Evolutionary conservation across 2,797 vertebrate species (phyloP).

Genomic region (Catostomus latipinnis): DNA sequence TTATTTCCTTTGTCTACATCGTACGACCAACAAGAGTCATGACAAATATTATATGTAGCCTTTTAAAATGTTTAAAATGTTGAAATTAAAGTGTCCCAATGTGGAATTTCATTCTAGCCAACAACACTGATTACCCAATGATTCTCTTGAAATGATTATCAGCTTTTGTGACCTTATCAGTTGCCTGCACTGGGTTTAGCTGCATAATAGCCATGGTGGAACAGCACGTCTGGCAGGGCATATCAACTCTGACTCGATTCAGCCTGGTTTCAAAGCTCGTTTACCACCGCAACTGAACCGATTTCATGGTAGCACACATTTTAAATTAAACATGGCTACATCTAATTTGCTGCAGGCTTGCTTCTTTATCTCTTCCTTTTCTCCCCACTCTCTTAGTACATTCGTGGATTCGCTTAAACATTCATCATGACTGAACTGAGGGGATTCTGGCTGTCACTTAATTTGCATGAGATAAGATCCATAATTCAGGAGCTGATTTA

Average conservation of each 20-base stretch:
- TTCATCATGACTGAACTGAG: constrained; percentile 71
- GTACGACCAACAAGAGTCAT: not conserved
- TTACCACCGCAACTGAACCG: constrained; percentile 62
- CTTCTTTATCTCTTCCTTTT: constrained; percentile 61
- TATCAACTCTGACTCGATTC: constrained; percentile 58
- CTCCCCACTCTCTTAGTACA: constrained; percentile 56
- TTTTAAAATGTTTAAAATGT: not conserved
- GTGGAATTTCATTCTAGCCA: constrained; percentile 17
- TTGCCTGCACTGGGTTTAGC: constrained; percentile 33
- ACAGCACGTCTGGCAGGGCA: constrained; percentile 14
- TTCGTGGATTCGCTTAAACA: constrained; percentile 72
- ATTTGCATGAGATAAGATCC: constrained; percentile 74
- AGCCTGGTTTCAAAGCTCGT: constrained; percentile 51
- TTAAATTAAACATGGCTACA: constrained; percentile 61
- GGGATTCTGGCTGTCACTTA: constrained; percentile 70
- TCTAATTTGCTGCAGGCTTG: constrained; percentile 54
- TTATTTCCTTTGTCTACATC: not conserved
- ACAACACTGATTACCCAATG: constrained; percentile 16
- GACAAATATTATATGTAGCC: constrained; percentile 1
- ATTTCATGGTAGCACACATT: constrained; percentile 62
- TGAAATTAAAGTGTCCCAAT: not conserved
- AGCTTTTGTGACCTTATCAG: constrained; percentile 24
- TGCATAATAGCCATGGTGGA: constrained; percentile 27
- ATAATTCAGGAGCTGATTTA: constrained; percentile 74
- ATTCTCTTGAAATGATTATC: constrained; percentile 26